Evolutionary conservation across 2,888 invertebrate species (phyloP), one percentile per base, ranked within the genome.

Genomic region (Leucophenga montana): DNA sequence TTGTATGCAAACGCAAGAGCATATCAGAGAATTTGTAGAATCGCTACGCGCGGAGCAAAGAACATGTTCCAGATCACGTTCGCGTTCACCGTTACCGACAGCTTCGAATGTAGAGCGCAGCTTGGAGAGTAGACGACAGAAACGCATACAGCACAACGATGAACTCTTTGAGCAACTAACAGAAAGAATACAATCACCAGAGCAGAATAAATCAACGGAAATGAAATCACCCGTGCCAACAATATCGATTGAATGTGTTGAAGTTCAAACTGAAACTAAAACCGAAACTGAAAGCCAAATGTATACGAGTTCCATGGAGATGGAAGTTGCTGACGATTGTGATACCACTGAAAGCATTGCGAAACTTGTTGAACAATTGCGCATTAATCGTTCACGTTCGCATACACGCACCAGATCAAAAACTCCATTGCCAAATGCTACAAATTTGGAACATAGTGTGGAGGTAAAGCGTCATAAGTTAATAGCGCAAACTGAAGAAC

Each of bases 401-500:
- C 76, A 74, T 46, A 75, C 84, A 1, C 76, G 76, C 6, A 79
- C 84, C 1, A 78, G 81, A 1, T 82, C 82, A 13, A 71, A 78
- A 20, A 77, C 83, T 0, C 83, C 83, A 0, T 56, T 84, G 18
- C 85, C 85, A 1, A 77, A 74, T 5, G 73, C 79, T 0, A 75
- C 75, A 18, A 83, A 85, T 64, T 48, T 85, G 27, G 82, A 77
- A 46, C 82, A 79, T n/a, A 84, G 85, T 2, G 44, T 85, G 22
- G 78, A 83, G 39, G 69, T 71, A 1, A 76, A 85, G 0, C 76
- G 84, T 0, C 77, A 73, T n/a, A 80, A 78, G 59, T 50, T 85
- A 13, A 84, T 85, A 33, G 84, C 84, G 0, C 80, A 78, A 61
- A 85, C 80, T 13, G 85, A 85, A 67, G 78, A 78, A 8, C 70